Conservation (phyloP, 2,797 vertebrate genomes). For the Heterohyrax brucei region DNA sequence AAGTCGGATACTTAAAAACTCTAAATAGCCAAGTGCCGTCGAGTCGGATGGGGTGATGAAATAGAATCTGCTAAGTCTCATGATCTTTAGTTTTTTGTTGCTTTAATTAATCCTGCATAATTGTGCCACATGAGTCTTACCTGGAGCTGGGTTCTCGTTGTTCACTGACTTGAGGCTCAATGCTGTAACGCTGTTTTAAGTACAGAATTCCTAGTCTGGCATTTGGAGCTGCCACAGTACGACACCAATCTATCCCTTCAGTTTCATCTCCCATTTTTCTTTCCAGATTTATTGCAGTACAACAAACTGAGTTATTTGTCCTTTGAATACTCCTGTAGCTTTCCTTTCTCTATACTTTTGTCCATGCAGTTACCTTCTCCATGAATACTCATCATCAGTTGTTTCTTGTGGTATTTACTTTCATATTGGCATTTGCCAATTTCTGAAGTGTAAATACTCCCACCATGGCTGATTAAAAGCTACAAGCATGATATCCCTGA, state of each 20-base stretch:
- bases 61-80: slow-evolving; percentile 34
- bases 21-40: neutral
- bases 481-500: neutral
- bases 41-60: neutral
- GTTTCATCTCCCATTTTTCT: slow-evolving; percentile 39
- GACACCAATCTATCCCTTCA: slow-evolving; percentile 59
- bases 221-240: slow-evolving; percentile 27
- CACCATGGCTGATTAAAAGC: neutral
- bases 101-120: slow-evolving; percentile 44
- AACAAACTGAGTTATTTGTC: neutral
- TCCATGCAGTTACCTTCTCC: neutral
- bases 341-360: neutral
- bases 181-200: slow-evolving; percentile 17
- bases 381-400: neutral
- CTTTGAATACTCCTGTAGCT: slow-evolving; percentile 41
- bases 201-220: slow-evolving; percentile 7
- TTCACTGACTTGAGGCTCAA: neutral
- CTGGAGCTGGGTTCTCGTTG: slow-evolving; percentile 57
- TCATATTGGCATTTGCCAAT: neutral
- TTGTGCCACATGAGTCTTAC: slow-evolving; percentile 31
- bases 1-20: slow-evolving; percentile 43
- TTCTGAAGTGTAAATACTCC: neutral
- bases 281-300: slow-evolving; percentile 27
- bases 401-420: slow-evolving; percentile 11
- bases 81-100: slow-evolving; percentile 11